Conservation (phyloP, 2,888 invertebrate genomes). For the Cosmorhoe ocellata region DNA sequence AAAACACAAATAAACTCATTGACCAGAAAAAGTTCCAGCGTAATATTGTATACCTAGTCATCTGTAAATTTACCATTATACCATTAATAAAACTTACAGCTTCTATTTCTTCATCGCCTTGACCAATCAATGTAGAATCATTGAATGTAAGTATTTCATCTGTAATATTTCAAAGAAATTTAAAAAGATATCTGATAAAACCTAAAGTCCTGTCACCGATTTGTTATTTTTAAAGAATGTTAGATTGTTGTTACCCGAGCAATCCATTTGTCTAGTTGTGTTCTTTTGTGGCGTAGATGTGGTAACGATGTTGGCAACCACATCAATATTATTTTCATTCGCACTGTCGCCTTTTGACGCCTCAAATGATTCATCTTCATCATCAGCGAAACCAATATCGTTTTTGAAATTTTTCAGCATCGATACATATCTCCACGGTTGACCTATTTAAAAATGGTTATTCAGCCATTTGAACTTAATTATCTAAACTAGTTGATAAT, state of each 20-base stretch:
- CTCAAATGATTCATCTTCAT: slow-evolving; percentile 42
- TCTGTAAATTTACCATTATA: too few relatives aligned
- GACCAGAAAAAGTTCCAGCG: background rate
- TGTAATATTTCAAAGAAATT: slow-evolving; percentile 35
- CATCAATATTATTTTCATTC: slow-evolving; percentile 48
- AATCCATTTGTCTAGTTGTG: background rate
- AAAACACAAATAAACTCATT: slow-evolving; percentile 27
- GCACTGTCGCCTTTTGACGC: slow-evolving; percentile 46
- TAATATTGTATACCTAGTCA: too few relatives aligned
- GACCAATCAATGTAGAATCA: slow-evolving; percentile 58
- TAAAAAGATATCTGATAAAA: too few relatives aligned
- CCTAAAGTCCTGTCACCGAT: too few relatives aligned
- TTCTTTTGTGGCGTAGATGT: slow-evolving; percentile 70
- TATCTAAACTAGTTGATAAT: too few relatives aligned
- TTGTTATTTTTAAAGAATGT: too few relatives aligned
- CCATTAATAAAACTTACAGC: too few relatives aligned
- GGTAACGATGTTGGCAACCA: slow-evolving; percentile 47
- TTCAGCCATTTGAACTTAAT: too few relatives aligned
- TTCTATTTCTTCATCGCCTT: slow-evolving; percentile 68
- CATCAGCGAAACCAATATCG: slow-evolving; percentile 37
- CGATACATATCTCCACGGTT: slow-evolving; percentile 55
- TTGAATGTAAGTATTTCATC: slow-evolving; percentile 37
- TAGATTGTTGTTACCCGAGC: background rate
- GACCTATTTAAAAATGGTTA: slow-evolving; percentile 39
- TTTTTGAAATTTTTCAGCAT: slow-evolving; percentile 46